Evolutionary conservation across 2,888 invertebrate genomes (phyloP).

Genomic region (Aphelenchoides bicaudatus): DNA sequence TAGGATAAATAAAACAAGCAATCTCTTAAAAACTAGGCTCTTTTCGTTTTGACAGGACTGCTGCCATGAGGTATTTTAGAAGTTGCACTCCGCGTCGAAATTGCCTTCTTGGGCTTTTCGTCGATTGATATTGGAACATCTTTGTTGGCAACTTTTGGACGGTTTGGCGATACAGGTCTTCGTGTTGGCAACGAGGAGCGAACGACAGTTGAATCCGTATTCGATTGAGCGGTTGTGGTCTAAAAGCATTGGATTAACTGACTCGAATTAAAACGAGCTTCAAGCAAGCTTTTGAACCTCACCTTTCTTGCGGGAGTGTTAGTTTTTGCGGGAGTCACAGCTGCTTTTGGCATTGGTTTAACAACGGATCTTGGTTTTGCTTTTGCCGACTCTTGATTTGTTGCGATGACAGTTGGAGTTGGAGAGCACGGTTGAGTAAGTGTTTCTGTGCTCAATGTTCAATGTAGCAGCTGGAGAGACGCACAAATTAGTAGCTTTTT

Average conservation of each 20-base stretch:
- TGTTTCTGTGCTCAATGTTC: conserved; percentile 15
- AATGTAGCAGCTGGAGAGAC: too few relatives aligned
- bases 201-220: background rate
- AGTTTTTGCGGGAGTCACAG: conserved; percentile 28
- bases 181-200: conserved; percentile 6
- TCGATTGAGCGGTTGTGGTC: background rate
- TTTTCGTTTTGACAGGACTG: too few relatives aligned
- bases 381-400: conserved; percentile 18
- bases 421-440: background rate
- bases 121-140: conserved; percentile 1
- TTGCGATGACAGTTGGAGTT: background rate
- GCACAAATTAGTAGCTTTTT: too few relatives aligned
- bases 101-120: background rate
- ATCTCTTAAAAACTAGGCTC: too few relatives aligned
- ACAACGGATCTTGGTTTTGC: conserved; percentile 55
- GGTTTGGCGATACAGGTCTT: background rate
- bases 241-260: conserved; percentile 4
- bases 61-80: too few relatives aligned
- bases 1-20: too few relatives aligned
- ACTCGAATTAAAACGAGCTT: background rate
- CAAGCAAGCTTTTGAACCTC: background rate
- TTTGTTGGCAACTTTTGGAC: background rate
- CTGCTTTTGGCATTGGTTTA: conserved; percentile 52
- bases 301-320: conserved; percentile 5
- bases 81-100: background rate